These are phyloP conservation scores for Platorchestia sp. DNA, from an alignment of 1,140 invertebrate species.

Conservation along the genomic window DNA sequence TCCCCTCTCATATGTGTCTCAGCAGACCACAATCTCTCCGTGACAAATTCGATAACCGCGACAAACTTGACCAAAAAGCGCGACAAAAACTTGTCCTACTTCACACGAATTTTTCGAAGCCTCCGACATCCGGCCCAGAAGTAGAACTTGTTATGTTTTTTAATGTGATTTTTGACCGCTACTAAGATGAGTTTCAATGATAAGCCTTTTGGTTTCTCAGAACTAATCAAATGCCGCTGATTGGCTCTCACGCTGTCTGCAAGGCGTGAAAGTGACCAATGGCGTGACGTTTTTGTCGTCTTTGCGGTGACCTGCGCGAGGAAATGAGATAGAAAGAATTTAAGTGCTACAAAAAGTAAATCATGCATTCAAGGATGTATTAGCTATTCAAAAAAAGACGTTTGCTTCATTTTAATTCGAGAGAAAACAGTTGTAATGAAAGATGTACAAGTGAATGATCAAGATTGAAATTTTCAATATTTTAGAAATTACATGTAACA, in stretches of 20 bases:
- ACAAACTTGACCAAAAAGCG: not conserved
- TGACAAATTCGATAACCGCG: not conserved
- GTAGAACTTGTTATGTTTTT: not conserved
- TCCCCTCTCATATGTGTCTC: not conserved
- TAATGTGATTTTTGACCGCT: not conserved
- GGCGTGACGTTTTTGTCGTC: not conserved
- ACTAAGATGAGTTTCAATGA: not conserved
- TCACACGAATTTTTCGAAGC: not conserved
- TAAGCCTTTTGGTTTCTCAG: not conserved
- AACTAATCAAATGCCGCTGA: slow-evolving; percentile 7
- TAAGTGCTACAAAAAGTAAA: too few relatives aligned
- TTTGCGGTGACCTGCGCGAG: not conserved
- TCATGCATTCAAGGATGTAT: too few relatives aligned
- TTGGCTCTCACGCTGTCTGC: slow-evolving; percentile 1
- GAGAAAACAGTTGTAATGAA: too few relatives aligned
- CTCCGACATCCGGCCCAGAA: not conserved
- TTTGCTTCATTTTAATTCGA: too few relatives aligned
- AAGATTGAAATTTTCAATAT: too few relatives aligned
- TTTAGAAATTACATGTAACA: too few relatives aligned
- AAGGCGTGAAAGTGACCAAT: slow-evolving; percentile 23
- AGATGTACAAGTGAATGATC: too few relatives aligned
- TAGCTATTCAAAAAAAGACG: too few relatives aligned
- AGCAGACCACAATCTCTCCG: not conserved
- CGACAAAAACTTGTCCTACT: not conserved
- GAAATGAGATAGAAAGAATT: not conserved